Conservation (phyloP, 2,113 vertebrate species). For the Engraulis encrasicolus region DNA sequence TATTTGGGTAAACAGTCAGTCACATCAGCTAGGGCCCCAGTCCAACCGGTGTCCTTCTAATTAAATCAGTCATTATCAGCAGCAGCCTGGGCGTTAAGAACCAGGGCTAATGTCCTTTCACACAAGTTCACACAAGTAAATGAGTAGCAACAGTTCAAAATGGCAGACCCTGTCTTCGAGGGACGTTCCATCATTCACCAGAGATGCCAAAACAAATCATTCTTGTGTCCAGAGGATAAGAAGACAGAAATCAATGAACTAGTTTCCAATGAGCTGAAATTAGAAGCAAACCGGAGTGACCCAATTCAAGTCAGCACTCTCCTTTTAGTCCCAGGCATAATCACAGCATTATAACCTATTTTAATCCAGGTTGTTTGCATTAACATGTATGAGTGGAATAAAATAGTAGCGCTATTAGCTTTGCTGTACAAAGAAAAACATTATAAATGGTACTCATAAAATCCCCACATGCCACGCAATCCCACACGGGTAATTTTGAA, state of each 20-base stretch:
- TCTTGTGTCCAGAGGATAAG: background rate
- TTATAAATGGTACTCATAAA: constrained; percentile 72
- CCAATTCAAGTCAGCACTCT: background rate
- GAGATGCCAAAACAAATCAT: constrained; percentile 7
- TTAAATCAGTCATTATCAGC: constrained; percentile 4
- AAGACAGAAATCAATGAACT: background rate
- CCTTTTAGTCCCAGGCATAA: background rate
- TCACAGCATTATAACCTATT: constrained; percentile 10
- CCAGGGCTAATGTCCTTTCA: background rate
- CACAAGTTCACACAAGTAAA: background rate
- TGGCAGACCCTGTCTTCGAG: constrained; percentile 8
- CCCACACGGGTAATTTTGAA: constrained; percentile 70
- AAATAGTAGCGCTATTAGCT: constrained; percentile 37
- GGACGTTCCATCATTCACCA: constrained; percentile 4
- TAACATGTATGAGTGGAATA: constrained; percentile 18
- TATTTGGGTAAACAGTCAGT: constrained; percentile 19
- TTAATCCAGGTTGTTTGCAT: constrained; percentile 11
- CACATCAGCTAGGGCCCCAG: background rate
- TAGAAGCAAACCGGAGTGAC: constrained; percentile 1
- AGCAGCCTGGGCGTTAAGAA: background rate
- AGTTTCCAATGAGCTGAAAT: background rate
- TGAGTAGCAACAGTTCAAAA: background rate
- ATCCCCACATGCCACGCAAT: constrained; percentile 66
- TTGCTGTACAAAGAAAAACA: constrained; percentile 50
- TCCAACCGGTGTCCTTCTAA: background rate